A percentile compares a stretch with the other conserved stretches of the same genome.
phyloP scores from a whole-genome alignment of 2,113 vertebrate genomes.

The Myiozetetes cayanensis region DNA sequence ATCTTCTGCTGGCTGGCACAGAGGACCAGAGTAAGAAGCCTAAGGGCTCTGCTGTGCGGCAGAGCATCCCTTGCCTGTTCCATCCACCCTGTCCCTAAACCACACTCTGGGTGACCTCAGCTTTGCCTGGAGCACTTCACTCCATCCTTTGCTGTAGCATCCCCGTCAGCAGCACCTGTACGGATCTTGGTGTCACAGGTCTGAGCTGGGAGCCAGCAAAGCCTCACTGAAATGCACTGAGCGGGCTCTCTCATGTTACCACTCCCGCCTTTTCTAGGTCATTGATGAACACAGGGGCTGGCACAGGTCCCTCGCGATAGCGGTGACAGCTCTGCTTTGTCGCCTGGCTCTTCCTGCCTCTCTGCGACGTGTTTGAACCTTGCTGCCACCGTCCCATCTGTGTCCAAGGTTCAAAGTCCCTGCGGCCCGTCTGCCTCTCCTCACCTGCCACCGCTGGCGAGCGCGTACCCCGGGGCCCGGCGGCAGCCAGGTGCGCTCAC shows the following conservation, averaged over 20 bases:
- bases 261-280: neutral
- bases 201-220: neutral
- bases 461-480: neutral
- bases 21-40: neutral
- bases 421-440: neutral
- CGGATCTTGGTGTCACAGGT: neutral
- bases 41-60: neutral
- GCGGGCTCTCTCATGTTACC: neutral
- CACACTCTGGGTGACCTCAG: neutral
- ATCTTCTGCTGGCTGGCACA: neutral
- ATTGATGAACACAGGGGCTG: neutral
- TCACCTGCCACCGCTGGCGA: neutral
- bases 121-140: neutral
- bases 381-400: neutral
- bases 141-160: neutral
- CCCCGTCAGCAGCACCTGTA: fast-evolving
- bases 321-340: neutral
- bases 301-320: neutral
- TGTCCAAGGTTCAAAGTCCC: neutral
- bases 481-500: neutral
- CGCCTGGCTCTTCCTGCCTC: neutral
- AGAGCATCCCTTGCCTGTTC: neutral
- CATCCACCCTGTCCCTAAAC: neutral
- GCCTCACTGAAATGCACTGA: fast-evolving
- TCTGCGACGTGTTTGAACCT: neutral